Conservation (phyloP, 1,140 invertebrate genomes). For the Lethrus apterus region DNA sequence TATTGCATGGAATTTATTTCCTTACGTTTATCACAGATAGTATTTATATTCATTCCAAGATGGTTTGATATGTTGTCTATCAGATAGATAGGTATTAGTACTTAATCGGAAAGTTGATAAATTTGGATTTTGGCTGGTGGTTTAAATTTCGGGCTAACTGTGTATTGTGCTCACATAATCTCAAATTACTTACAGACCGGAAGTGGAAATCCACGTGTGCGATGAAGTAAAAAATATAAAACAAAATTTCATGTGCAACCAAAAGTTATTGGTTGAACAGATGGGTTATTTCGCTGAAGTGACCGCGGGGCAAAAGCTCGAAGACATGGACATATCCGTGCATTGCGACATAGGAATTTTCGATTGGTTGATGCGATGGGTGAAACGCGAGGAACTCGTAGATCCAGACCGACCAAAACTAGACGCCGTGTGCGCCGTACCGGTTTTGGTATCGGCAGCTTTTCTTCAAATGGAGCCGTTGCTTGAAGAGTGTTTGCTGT, state of each 20-base stretch:
- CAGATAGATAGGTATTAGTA: no score
- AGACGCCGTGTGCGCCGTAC: constrained; percentile 79
- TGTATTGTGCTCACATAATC: no score
- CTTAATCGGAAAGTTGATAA: no score
- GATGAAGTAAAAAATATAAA: constrained; percentile 81
- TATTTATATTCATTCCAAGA: no score
- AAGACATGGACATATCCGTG: constrained; percentile 93
- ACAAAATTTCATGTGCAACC: constrained; percentile 80
- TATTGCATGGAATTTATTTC: no score
- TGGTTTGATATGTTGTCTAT: no score
- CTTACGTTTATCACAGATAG: no score
- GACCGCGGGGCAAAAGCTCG: constrained; percentile 74
- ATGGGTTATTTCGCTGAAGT: constrained; percentile 94
- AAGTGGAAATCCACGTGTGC: constrained; percentile 81
- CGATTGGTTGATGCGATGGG: constrained; percentile 95
- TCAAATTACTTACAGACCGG: no score
- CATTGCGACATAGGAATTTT: constrained; percentile 91
- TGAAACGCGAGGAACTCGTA: constrained; percentile 63
- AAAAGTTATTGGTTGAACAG: constrained; percentile 75
- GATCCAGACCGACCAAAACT: constrained; percentile 63
- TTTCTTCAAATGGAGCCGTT: constrained; percentile 91
- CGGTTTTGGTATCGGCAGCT: constrained; percentile 85
- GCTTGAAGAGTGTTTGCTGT: constrained; percentile 71
- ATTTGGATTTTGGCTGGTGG: no score
- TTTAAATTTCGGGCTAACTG: no score